Evolutionary conservation across 2,113 vertebrate genomes (phyloP), one percentile per base, ranked within the genome.

Genomic region (Caloenas nicobarica): DNA sequence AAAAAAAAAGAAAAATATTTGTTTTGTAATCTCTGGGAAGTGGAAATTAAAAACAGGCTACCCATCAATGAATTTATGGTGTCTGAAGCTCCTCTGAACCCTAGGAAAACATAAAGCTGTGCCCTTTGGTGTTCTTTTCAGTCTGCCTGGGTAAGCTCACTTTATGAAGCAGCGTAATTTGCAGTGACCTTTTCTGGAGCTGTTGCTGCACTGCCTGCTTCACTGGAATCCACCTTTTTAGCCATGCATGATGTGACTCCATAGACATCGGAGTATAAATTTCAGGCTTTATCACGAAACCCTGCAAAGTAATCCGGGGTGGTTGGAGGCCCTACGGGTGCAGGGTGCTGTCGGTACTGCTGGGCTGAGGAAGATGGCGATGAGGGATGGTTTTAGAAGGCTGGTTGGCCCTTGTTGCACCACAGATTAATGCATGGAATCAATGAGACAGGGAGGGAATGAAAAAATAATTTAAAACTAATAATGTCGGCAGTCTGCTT

Each of bases 151-250:
- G 22, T 89, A 93, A 93, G 50, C 82, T 89, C 34, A 69, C 65
- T 95, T 87, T 80, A 89, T 82, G 81, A 91, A 38, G 93, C 78
- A 82, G 61, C 13, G 31, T 89, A 96, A 96, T 94, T 94, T 91
- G 74, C 90, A 82, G 62, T 77, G 81, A 94, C 92, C 92, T 95
- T 95, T 95, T 65, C 90, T 80, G 80, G 93, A 91, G 56, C 74
- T 72, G 70, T 44, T 82, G 92, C 61, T 69, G 64, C 62, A 64
- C 70, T 91, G 94, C 90, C 71, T 94, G 88, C 90, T 85, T 82
- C 87, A 24, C 78, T 96, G 88, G 81, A 95, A 96, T 82, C 26
- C 46, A 65, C 54, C 57, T 48, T 89, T 85, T 94, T 85, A 94
- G 62, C 44, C 71, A 77, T 60, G 81, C 81, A 69, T 76, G 78